Conservation (phyloP, 2,888 invertebrate genomes). For the Nowickia ferox region DNA sequence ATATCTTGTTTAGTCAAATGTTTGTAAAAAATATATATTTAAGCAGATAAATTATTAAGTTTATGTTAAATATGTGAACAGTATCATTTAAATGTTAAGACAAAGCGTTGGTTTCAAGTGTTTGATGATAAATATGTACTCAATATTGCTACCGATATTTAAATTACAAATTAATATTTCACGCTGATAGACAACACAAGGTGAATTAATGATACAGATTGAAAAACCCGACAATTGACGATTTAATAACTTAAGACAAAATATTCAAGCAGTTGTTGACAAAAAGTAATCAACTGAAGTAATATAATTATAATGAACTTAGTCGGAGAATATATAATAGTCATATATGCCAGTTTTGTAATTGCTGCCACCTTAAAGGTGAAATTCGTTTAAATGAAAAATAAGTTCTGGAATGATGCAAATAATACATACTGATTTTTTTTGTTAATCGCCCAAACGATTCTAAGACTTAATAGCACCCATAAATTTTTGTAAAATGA, state of each 20-base stretch:
- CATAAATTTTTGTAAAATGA: too few relatives aligned
- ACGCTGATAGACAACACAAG: background rate
- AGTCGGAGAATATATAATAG: background rate
- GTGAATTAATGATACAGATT: slow-evolving; percentile 8
- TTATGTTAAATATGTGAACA: slow-evolving; percentile 32
- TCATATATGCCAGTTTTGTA: too few relatives aligned
- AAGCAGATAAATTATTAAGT: slow-evolving; percentile 2
- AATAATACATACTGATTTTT: too few relatives aligned
- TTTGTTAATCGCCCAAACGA: too few relatives aligned
- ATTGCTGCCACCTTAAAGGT: too few relatives aligned
- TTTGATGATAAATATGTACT: background rate
- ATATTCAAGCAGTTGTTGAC: background rate
- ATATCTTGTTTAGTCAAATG: slow-evolving; percentile 7
- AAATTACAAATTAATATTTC: background rate
- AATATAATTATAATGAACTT: background rate
- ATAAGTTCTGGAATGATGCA: too few relatives aligned
- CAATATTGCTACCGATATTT: background rate
- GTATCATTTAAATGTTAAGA: slow-evolving; percentile 31
- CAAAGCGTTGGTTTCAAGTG: slow-evolving; percentile 18
- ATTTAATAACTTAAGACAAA: slow-evolving; percentile 2
- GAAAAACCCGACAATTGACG: background rate
- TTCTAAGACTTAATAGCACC: too few relatives aligned
- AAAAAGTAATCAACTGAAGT: background rate
- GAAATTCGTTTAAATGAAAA: too few relatives aligned
- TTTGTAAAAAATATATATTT: slow-evolving; percentile 15